Base-by-base conservation (phyloP, 2,113 vertebrate genomes). In the Misgurnus mizolepis region DNA sequence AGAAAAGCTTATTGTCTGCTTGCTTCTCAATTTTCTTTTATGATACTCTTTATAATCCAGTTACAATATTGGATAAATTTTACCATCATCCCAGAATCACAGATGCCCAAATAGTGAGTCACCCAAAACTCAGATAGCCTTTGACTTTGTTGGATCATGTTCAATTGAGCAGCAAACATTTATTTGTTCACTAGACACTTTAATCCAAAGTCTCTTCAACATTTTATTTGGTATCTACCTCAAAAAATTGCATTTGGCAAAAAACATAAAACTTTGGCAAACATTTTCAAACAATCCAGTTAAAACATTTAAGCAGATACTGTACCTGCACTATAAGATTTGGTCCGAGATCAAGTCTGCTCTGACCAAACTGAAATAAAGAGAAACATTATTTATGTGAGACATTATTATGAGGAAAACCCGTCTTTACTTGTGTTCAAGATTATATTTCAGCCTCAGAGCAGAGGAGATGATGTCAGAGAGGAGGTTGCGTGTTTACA, bases 371-470 rank as follows among this genome's bases (percentile, higher is more conserved):
- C 74, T 66, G 71, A 80, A 49, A 60, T 10, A 34, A 64, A 58
- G 50, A 80, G 68, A 64, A 83, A 74, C 14, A 65, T 60, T 41
- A 66, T 66, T 77, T 53, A 43, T 34, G 47, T n/a, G 58, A 78
- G 47, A 49, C 65, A 64, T 82, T 80, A 81, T 84, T 60, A 80
- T 47, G 50, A 17, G 10, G 17, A 65, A 15, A 47, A 58, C 56
- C 70, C 49, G 18, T 76, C 68, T 58, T 77, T 43, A 73, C 65
- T 80, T 67, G 66, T 27, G 5, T 50, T 58, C 74, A 64, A 58
- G 70, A 85, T 85, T 78, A 68, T 68, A 78, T 84, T 84, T 47
- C 85, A 83, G 50, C 50, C 83, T 67, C 34, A 80, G 80, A 74
- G 82, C 78, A 47, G 0, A 12, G 68, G 40, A 76, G 53, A 34